phyloP scores from a whole-genome alignment of 2,888 invertebrate genomes.

The Agrochola circellaris region DNA sequence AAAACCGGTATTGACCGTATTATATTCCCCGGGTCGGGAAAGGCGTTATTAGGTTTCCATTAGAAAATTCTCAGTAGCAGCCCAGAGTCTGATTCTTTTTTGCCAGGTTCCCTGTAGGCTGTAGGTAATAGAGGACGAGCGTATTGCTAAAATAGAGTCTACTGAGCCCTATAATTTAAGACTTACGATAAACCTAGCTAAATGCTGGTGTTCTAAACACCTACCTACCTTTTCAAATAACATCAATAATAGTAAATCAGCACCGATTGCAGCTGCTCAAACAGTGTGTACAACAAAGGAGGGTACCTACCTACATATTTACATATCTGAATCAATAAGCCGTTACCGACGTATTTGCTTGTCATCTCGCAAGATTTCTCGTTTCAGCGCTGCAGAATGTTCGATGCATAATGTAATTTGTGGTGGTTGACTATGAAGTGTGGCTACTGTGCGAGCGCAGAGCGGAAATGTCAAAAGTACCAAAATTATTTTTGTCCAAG shows the following conservation, averaged over 20 bases:
- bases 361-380: slow-evolving; percentile 63
- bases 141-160: background rate
- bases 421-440: slow-evolving; percentile 26
- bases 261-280: slow-evolving; percentile 15
- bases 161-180: background rate
- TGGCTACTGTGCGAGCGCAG: slow-evolving; percentile 29
- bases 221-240: background rate
- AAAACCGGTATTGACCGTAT: background rate
- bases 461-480: slow-evolving; percentile 14
- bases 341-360: slow-evolving; percentile 45
- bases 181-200: background rate
- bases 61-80: too few species aligned
- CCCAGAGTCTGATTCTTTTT: background rate
- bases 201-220: background rate
- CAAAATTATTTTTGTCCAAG: background rate
- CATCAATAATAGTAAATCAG: slow-evolving; percentile 7
- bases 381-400: slow-evolving; percentile 51
- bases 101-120: too few species aligned
- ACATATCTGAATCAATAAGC: slow-evolving; percentile 54
- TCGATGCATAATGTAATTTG: slow-evolving; percentile 57
- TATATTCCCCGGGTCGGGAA: background rate
- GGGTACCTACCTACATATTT: slow-evolving; percentile 36
- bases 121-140: background rate
- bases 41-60: background rate
- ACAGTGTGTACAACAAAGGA: slow-evolving; percentile 22